Evolutionary conservation across 2,888 invertebrate genomes (phyloP).

Genomic region (Conops quadrifasciatus): DNA sequence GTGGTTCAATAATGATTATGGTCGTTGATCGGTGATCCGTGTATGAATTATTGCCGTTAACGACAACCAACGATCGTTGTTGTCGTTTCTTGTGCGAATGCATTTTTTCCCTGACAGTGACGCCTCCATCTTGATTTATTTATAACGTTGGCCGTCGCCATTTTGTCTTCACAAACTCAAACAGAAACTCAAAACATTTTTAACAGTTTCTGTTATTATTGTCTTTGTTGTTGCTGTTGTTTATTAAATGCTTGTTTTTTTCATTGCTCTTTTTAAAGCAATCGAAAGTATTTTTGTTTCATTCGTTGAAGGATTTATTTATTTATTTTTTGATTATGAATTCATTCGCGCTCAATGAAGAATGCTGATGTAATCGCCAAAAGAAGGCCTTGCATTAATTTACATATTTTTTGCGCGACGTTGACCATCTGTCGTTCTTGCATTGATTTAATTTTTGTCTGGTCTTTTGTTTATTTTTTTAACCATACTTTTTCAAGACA

Average conservation of each 20-base stretch:
- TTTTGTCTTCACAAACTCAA: neutral
- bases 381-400: constrained; percentile 31
- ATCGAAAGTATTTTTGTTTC: constrained; percentile 28
- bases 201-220: neutral
- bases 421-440: constrained; percentile 29
- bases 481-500: neutral
- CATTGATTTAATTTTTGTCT: neutral
- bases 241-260: neutral
- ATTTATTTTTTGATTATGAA: constrained; percentile 10
- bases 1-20: no score
- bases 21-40: no score
- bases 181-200: neutral
- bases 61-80: no score
- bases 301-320: constrained; percentile 27
- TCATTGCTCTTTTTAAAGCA: constrained; percentile 6
- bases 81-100: neutral
- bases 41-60: no score
- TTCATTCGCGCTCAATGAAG: neutral
- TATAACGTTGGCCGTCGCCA: constrained; percentile 10
- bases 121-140: neutral
- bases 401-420: constrained; percentile 27
- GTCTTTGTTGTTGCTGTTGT: neutral
- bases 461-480: neutral
- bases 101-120: neutral
- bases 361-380: constrained; percentile 29